Conservation (phyloP, 1,140 invertebrate species). For the Hycleus phaleratus region DNA sequence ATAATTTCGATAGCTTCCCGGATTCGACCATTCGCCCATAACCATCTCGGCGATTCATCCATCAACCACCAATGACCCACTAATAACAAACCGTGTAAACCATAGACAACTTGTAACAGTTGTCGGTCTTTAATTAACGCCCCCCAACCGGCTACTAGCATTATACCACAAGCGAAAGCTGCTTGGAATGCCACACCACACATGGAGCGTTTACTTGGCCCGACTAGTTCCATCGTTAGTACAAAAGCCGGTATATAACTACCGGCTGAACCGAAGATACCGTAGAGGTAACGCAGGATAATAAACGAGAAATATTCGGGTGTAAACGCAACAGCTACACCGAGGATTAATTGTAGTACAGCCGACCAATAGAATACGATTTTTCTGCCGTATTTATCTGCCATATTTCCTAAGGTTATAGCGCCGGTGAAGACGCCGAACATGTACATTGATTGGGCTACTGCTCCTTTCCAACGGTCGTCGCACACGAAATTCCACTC, state of each 20-base stretch:
- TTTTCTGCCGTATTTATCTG: constrained; percentile 81
- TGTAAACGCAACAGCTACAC: constrained; percentile 64
- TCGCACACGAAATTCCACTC: constrained; percentile 85
- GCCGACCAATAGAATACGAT: constrained; percentile 69
- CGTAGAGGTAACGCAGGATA: constrained; percentile 62
- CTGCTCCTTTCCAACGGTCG: constrained; percentile 66
- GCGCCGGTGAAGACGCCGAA: constrained; percentile 83
- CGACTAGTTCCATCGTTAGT: constrained; percentile 80
- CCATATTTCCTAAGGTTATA: constrained; percentile 72
- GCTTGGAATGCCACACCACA: constrained; percentile 76
- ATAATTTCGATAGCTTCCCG: constrained; percentile 66
- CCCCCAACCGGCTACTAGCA: constrained; percentile 75
- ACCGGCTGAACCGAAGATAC: constrained; percentile 75
- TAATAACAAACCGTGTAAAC: constrained; percentile 63
- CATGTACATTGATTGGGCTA: constrained; percentile 78
- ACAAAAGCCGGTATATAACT: constrained; percentile 79
- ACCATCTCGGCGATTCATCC: constrained; percentile 78
- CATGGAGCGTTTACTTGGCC: constrained; percentile 67
- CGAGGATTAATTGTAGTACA: constrained; percentile 61
- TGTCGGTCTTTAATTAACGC: constrained; percentile 67
- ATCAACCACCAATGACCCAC: constrained; percentile 77
- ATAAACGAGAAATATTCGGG: constrained; percentile 68
- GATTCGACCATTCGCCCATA: constrained; percentile 68
- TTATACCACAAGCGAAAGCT: constrained; percentile 73
- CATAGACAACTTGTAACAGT: constrained; percentile 69